Conservation (phyloP, 2,113 vertebrate species). For the Tetrax tetrax region DNA sequence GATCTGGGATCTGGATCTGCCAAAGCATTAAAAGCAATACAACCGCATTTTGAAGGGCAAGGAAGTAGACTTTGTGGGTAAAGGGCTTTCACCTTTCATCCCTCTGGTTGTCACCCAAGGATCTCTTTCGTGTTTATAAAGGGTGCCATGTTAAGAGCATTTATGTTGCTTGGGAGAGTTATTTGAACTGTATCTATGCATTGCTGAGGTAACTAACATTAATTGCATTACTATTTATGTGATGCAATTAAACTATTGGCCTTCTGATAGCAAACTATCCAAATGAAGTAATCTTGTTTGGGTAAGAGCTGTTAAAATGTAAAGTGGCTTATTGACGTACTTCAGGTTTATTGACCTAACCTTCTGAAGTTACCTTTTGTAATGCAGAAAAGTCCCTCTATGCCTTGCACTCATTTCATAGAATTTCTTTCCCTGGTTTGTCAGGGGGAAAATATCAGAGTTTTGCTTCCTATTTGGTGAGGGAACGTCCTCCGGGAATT, state of each 20-base stretch:
- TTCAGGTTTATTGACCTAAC: slow-evolving; percentile 1
- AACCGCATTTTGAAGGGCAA: not conserved
- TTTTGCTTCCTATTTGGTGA: not conserved
- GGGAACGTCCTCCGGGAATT: not conserved
- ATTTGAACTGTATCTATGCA: not conserved
- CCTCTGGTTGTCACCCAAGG: not conserved
- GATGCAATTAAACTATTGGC: slow-evolving; percentile 11
- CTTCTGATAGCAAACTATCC: not conserved
- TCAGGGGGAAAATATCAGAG: not conserved
- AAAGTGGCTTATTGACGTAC: not conserved
- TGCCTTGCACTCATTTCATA: not conserved
- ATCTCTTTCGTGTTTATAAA: not conserved
- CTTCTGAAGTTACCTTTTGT: not conserved
- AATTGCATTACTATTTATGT: not conserved
- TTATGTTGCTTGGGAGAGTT: not conserved
- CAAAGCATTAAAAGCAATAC: slow-evolving; percentile 1
- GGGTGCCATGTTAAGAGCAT: not conserved
- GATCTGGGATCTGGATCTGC: not conserved
- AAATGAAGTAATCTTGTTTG: slow-evolving; percentile 12
- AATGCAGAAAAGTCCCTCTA: not conserved
- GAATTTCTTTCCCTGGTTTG: not conserved
- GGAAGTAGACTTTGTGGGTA: not conserved
- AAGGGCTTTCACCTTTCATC: slow-evolving; percentile 17
- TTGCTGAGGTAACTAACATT: not conserved
- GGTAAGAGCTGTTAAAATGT: slow-evolving; percentile 27